phyloP scores from a whole-genome alignment of 2,888 invertebrate species.

The Galerucella nymphaeae region DNA sequence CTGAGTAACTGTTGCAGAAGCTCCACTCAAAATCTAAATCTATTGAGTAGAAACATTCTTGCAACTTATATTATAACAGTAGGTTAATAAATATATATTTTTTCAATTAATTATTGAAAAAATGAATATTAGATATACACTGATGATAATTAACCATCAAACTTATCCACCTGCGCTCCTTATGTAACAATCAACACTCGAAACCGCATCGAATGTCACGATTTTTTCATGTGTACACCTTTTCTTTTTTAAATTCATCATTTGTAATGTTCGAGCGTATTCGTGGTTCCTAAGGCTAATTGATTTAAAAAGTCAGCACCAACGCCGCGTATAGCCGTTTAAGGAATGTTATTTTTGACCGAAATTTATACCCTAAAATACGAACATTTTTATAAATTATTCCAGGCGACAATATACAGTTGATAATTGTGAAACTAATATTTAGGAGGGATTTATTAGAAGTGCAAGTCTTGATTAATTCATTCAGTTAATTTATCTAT shows the following conservation, averaged over 20 bases:
- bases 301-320: slow-evolving; percentile 3
- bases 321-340: neutral
- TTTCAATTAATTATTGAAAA: no score
- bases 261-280: slow-evolving; percentile 1
- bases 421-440: no score
- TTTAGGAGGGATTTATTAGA: neutral
- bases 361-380: no score
- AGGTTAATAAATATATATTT: no score
- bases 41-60: no score
- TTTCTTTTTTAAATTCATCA: slow-evolving; percentile 24
- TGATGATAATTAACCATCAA: neutral
- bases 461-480: neutral
- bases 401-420: no score
- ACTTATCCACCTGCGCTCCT: slow-evolving; percentile 28
- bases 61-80: no score
- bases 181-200: slow-evolving; percentile 33
- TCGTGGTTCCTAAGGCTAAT: slow-evolving; percentile 18
- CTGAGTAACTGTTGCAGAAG: no score
- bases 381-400: no score
- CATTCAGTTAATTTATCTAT: slow-evolving; percentile 2
- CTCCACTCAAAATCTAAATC: no score
- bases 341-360: no score
- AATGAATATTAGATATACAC: no score
- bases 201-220: slow-evolving; percentile 22
- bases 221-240: slow-evolving; percentile 26